Percentiles rank a stretch among this genome's conserved stretches.
Conservation (phyloP, 1,140 invertebrate genomes). For the Cherax quadricarinatus region DNA sequence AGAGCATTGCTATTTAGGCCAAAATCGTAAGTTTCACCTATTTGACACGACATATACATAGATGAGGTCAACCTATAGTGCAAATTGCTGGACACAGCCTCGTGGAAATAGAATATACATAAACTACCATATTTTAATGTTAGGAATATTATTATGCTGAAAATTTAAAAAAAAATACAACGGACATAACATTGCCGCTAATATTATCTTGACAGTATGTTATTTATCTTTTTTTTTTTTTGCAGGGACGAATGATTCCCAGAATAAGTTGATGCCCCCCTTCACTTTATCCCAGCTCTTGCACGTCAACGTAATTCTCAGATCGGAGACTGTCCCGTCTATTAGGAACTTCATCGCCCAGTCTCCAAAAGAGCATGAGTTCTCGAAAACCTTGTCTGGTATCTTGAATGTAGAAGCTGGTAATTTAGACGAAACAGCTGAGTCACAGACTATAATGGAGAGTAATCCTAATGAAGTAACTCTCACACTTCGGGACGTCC, state of each 20-base stretch:
- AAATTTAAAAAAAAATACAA: no score
- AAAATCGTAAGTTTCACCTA: no score
- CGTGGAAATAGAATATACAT: no score
- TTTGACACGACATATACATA: no score
- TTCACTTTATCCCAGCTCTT: slow-evolving; percentile 21
- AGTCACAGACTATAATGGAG: neutral
- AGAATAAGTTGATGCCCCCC: neutral
- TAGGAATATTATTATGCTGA: no score
- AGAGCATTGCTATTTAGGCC: no score
- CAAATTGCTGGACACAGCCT: no score
- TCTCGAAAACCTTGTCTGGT: neutral
- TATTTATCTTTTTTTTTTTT: no score
- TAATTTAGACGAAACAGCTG: neutral
- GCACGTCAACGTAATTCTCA: slow-evolving; percentile 7
- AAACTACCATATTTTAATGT: no score
- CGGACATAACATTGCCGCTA: no score
- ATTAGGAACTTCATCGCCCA: neutral
- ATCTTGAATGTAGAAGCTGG: neutral
- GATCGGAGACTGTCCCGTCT: neutral
- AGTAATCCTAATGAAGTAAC: neutral
- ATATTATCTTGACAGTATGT: neutral
- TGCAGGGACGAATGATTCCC: neutral
- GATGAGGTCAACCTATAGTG: no score
- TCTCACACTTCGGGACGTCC: neutral
- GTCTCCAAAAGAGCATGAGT: neutral